Evolutionary conservation across 1,140 invertebrate genomes (phyloP), one percentile per base, ranked within the genome.

Genomic region (Orchesella cincta): DNA sequence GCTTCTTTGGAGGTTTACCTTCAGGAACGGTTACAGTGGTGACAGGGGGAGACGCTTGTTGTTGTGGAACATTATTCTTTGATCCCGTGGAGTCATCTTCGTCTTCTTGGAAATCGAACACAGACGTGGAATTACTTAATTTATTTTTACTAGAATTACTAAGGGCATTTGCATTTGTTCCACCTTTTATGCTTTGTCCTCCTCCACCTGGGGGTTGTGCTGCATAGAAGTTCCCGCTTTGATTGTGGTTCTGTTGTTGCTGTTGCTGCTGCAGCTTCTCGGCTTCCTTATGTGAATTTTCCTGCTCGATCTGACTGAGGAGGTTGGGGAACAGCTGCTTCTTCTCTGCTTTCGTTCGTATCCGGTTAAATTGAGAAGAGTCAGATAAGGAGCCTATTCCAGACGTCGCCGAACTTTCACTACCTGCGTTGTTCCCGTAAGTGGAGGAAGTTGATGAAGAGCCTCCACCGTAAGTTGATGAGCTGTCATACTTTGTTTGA

Each of bases 321-420:
- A 82, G 73, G 73, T 82, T 82, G 3, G 81, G 81, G 70, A 82
- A 82, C 26, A 82, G 33, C 70, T 82, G 79, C 39, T 82, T 82
- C 51, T 82, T 82, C 39, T 82, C 81, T 12, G 81, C 81, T 67
- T 82, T 82, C 18, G 81, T 82, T 71, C 79, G 52, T 46, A 82
- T 82, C 34, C 81, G 31, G 67, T 82, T 77, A 5, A 23, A 31
- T 16, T 33, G 29, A 28, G 51, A 33, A 1, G 36, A 36, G 23
- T 36, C 35, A 29, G 34, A 36, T 23, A 39, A 2, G 33, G 71
- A 46, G 12, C 71, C 71, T 14, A 73, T 29, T 1, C 71, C 71
- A 16, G 71, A 36, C 1, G 71, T 28, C 3, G n/a, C 20, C 3
- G 23, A 23, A 39, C 23, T 29, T 26, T 28, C 23, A 28, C 71